A percentile compares a stretch with the other conserved stretches of the same genome.
These are phyloP conservation scores for Xiphophorus hellerii DNA, from an alignment of 2,113 vertebrate genomes.

Conservation along the genomic window DNA sequence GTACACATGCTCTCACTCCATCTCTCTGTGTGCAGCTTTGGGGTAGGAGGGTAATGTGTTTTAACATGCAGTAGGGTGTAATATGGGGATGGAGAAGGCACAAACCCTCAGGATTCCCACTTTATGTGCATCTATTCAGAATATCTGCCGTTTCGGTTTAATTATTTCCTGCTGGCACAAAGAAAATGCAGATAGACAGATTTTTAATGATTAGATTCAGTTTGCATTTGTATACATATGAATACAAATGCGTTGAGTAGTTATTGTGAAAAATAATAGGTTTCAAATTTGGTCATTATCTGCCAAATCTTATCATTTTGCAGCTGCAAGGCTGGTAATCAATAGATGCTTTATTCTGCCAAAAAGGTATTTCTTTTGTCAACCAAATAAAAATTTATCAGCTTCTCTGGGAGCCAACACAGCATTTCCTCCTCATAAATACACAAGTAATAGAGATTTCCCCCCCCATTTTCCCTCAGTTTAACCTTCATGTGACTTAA, in stretches of 20 bases:
- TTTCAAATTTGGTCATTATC: slow-evolving; percentile 53
- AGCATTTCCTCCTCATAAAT: slow-evolving; percentile 50
- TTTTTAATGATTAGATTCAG: slow-evolving; percentile 64
- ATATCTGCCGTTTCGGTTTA: slow-evolving; percentile 41
- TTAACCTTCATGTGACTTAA: slow-evolving; percentile 54
- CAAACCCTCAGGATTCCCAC: slow-evolving; percentile 21
- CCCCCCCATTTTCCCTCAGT: slow-evolving; percentile 27
- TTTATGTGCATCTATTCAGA: slow-evolving; percentile 37
- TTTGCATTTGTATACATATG: slow-evolving; percentile 47
- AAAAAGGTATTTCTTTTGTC: slow-evolving; percentile 66
- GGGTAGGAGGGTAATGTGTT: slow-evolving; percentile 30
- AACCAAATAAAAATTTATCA: slow-evolving; percentile 59
- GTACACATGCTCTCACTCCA: slow-evolving; percentile 47
- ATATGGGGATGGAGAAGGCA: slow-evolving; percentile 39
- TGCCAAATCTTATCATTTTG: slow-evolving; percentile 64
- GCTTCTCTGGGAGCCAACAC: slow-evolving; percentile 56
- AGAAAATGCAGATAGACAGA: slow-evolving; percentile 44
- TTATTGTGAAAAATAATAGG: slow-evolving; percentile 38
- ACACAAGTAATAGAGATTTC: slow-evolving; percentile 12
- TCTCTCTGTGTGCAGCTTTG: slow-evolving; percentile 4
- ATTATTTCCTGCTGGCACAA: slow-evolving; percentile 58
- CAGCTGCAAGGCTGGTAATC: slow-evolving; percentile 34
- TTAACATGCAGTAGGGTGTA: slow-evolving; percentile 44
- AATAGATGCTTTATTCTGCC: slow-evolving; percentile 48
- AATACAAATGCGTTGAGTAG: slow-evolving; percentile 32